phyloP scores from a whole-genome alignment of 23 tunicate species.

The Oikopleura dioica region DNA sequence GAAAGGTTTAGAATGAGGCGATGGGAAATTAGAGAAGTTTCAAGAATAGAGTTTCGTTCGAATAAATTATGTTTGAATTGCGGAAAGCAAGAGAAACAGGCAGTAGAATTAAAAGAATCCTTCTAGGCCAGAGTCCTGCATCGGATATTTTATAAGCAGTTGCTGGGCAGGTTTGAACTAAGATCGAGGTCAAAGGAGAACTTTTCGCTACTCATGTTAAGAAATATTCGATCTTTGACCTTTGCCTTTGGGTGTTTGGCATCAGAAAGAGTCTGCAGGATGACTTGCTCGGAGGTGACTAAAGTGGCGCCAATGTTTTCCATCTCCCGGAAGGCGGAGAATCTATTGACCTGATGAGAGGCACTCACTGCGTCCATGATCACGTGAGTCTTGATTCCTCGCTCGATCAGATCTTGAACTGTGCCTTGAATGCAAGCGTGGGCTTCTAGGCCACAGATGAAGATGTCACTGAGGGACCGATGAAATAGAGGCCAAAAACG shows the following conservation, averaged over 20 bases:
- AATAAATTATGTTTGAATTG: no score
- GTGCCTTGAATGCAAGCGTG: constrained; percentile 13
- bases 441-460: background rate
- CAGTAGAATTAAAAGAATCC: background rate
- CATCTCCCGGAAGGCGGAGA: constrained; percentile 3
- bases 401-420: background rate
- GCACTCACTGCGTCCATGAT: background rate
- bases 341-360: background rate
- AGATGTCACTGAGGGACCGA: background rate
- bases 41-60: no score
- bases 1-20: no score
- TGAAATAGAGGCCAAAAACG: no score
- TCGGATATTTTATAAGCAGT: background rate
- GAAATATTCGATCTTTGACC: no score
- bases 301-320: constrained; percentile 8
- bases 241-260: background rate
- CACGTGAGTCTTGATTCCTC: background rate
- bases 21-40: no score
- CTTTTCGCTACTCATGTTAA: no score
- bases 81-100: no score
- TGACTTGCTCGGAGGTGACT: background rate
- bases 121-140: constrained; percentile 1
- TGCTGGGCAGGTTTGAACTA: background rate
- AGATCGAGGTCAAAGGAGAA: no score
- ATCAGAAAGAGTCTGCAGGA: background rate